Base-by-base conservation (phyloP, 1,140 invertebrate species). In the Apis laboriosa region DNA sequence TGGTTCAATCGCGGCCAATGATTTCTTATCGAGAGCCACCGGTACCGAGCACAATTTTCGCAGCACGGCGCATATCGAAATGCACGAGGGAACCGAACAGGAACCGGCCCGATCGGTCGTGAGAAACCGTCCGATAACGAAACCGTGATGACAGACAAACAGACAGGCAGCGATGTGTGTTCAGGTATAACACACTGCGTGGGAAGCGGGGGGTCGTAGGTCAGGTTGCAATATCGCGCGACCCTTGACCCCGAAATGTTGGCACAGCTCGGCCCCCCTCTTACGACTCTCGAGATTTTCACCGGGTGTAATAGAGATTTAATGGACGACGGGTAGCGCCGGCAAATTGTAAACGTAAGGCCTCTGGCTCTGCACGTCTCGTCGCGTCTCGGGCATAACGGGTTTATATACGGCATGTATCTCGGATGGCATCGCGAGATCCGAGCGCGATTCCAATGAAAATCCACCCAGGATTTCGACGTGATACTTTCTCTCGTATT, bases 131-230 rank as follows among this genome's bases (percentile, higher is more conserved):
- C 17, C 77, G 77, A 73, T 73, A 63, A 79, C 77, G 67, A 70
- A 84, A 80, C 67, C 63, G 63, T 53, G 60, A 74, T 75, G 74
- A 75, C 34, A 43, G 34, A 7, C 34, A 0, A 3, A 75, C 75
- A 56, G 68, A 60, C 76, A 67, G n/a, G 55, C 55, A 24, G 83
- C 28, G n/a, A 28, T 84, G 73, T 53, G 77, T 79, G 75, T 64
- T 71, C 84, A 85, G 83, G 79, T 88, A 74, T 58, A 79, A 85
- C n/a, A n/a, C n/a, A n/a, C 67, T 78, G 87, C 87, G 79, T 88
- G 86, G 87, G 87, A 88, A 86, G 80, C 34, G 24, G 28, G n/a
- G 64, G 80, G 71, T 86, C 68, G 34, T 55, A 83, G 84, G 86
- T 86, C 84, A 84, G 60, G 55, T 67, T 78, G 43, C 61, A 72